Conservation (phyloP, 2,797 vertebrate genomes). For the Selene dorsalis region DNA sequence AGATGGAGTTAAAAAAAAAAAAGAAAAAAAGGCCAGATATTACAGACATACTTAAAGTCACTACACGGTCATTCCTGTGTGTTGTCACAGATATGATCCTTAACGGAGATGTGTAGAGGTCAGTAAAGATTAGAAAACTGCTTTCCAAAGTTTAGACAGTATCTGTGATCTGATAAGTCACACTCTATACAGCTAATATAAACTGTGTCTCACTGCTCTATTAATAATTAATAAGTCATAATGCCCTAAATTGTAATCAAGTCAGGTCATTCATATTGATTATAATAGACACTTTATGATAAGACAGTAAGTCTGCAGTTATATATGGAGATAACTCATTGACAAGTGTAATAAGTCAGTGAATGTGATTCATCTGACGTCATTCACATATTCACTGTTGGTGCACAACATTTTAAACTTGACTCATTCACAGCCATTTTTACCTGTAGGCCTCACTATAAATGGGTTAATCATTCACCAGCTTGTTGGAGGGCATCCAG, state of each 20-base stretch:
- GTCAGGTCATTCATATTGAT: background rate
- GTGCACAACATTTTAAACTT: background rate
- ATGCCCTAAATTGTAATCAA: background rate
- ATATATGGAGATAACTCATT: background rate
- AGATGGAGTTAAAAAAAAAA: conserved; percentile 23
- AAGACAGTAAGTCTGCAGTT: background rate
- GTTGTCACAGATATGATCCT: conserved; percentile 5
- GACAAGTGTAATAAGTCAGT: background rate
- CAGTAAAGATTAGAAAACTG: background rate
- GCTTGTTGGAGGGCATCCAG: conserved; percentile 20
- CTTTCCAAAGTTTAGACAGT: background rate
- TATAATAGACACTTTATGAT: background rate
- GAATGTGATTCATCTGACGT: background rate
- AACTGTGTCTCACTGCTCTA: background rate
- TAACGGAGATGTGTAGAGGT: background rate
- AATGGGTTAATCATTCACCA: conserved; percentile 47
- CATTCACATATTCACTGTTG: background rate
- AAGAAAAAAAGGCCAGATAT: background rate
- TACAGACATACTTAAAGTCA: conserved; percentile 11
- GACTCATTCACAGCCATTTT: background rate
- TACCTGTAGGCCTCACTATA: background rate
- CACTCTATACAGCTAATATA: background rate
- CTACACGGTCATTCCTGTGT: conserved; percentile 2
- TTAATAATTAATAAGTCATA: background rate
- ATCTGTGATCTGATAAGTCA: background rate